These are phyloP conservation scores for Tenebrio molitor DNA, from an alignment of 1,140 invertebrate genomes.

Conservation along the genomic window DNA sequence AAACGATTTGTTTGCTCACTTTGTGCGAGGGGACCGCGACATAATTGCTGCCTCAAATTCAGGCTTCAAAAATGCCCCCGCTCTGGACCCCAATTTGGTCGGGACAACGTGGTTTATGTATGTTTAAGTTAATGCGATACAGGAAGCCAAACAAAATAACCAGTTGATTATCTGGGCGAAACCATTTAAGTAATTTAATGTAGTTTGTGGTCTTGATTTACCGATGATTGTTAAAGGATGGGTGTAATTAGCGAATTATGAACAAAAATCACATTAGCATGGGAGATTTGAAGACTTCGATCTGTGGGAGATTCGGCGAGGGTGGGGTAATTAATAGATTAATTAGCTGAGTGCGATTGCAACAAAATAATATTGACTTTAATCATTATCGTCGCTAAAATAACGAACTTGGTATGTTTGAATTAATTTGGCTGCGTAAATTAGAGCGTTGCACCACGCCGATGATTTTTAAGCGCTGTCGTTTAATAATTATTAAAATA, in stretches of 20 bases:
- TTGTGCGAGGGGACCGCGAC: constrained; percentile 23
- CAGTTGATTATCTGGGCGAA: constrained; percentile 28
- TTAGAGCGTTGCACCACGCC: not conserved
- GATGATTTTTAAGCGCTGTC: constrained; percentile 15
- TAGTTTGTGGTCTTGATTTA: constrained; percentile 2
- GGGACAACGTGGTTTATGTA: constrained; percentile 14
- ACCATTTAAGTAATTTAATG: constrained; percentile 19
- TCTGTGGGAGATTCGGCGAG: too few relatives aligned
- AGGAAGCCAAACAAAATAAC: constrained; percentile 24
- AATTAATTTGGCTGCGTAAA: constrained; percentile 1
- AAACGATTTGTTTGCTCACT: constrained; percentile 49
- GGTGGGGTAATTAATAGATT: constrained; percentile 20
- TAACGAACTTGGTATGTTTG: constrained; percentile 20
- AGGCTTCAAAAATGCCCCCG: not conserved
- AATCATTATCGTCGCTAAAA: constrained; percentile 16
- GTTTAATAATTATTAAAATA: constrained; percentile 16
- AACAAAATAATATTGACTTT: constrained; percentile 13
- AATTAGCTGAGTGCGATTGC: constrained; percentile 26
- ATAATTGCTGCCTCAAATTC: constrained; percentile 36
- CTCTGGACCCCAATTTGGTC: constrained; percentile 11
- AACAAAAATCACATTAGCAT: not conserved
- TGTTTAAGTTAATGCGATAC: constrained; percentile 40
- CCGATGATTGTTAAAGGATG: not conserved
- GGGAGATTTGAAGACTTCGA: too few relatives aligned
- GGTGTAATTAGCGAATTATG: not conserved